A percentile compares a stretch with the other conserved stretches of the same genome.
Evolutionary conservation across 2,888 invertebrate species (phyloP).

Genomic region (Drosophila tanythrix): DNA sequence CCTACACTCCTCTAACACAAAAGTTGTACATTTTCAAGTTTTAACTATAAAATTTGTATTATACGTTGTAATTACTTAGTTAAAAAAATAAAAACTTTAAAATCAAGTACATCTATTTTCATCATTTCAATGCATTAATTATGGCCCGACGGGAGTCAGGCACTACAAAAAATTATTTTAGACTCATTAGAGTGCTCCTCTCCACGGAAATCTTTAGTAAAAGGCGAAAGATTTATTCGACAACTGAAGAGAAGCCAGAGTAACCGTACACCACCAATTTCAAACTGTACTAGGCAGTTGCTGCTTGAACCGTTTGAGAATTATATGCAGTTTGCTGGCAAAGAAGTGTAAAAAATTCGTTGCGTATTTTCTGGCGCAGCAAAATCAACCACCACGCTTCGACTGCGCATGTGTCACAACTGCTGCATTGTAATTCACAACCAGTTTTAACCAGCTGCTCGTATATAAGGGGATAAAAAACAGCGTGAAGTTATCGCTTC

Average conservation of each 20-base stretch:
- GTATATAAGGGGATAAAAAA: fast-evolving
- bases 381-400: slow-evolving; percentile 35
- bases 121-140: slow-evolving; percentile 11
- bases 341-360: not conserved
- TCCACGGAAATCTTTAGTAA: slow-evolving; percentile 93
- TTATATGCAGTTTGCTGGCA: slow-evolving; percentile 14
- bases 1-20: slow-evolving; percentile 16
- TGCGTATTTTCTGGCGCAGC: slow-evolving; percentile 19
- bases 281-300: not conserved
- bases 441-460: slow-evolving; percentile 2
- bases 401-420: slow-evolving; percentile 11
- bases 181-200: slow-evolving; percentile 90
- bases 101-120: not conserved
- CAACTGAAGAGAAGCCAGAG: slow-evolving; percentile 89
- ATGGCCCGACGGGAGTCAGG: slow-evolving; percentile 66
- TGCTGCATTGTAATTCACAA: slow-evolving; percentile 31
- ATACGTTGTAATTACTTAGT: slow-evolving; percentile 77
- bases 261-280: slow-evolving; percentile 12
- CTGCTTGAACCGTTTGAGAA: slow-evolving; percentile 53
- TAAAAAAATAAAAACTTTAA: slow-evolving; percentile 64
- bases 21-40: slow-evolving; percentile 70
- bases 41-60: slow-evolving; percentile 74
- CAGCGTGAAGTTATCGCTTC: slow-evolving; percentile 32
- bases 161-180: slow-evolving; percentile 82
- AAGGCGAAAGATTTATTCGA: slow-evolving; percentile 91